phyloP scores from a whole-genome alignment of 2,888 invertebrate species.

The Hydriomena furcata region DNA sequence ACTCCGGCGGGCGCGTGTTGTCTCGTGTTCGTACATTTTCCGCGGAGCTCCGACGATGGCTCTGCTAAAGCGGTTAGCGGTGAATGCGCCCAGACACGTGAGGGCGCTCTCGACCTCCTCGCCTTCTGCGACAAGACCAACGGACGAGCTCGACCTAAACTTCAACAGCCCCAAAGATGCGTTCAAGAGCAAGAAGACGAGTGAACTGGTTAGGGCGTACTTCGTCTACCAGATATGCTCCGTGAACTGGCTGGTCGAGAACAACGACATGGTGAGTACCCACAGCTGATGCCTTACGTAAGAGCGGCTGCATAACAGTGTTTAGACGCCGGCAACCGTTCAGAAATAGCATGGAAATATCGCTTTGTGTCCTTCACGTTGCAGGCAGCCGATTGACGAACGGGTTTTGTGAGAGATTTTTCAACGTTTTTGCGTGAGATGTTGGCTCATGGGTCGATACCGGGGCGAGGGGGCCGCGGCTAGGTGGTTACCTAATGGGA shows the following conservation, averaged over 20 bases:
- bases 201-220: conserved; percentile 94
- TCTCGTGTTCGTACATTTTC: conserved; percentile 43
- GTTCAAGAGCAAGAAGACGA: conserved; percentile 97
- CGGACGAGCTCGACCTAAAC: conserved; percentile 90
- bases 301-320: conserved; percentile 48
- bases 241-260: conserved; percentile 92
- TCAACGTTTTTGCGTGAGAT: conserved; percentile 27
- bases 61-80: conserved; percentile 72
- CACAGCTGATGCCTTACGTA: conserved; percentile 66
- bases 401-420: conserved; percentile 33
- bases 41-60: conserved; percentile 70
- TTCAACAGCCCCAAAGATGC: conserved; percentile 96
- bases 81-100: conserved; percentile 62
- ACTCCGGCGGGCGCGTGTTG: conserved; percentile 64
- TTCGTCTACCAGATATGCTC: conserved; percentile 96
- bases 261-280: conserved; percentile 94
- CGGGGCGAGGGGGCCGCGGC: conserved; percentile 38
- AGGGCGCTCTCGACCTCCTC: conserved; percentile 59
- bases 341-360: conserved; percentile 54
- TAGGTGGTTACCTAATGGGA: conserved; percentile 47
- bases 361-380: conserved; percentile 47
- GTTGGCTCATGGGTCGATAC: conserved; percentile 33
- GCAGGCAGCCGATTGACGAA: conserved; percentile 36
- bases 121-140: conserved; percentile 45
- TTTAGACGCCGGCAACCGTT: conserved; percentile 51